phyloP scores from a whole-genome alignment of 2,113 vertebrate genomes.

The Passer montanus region DNA sequence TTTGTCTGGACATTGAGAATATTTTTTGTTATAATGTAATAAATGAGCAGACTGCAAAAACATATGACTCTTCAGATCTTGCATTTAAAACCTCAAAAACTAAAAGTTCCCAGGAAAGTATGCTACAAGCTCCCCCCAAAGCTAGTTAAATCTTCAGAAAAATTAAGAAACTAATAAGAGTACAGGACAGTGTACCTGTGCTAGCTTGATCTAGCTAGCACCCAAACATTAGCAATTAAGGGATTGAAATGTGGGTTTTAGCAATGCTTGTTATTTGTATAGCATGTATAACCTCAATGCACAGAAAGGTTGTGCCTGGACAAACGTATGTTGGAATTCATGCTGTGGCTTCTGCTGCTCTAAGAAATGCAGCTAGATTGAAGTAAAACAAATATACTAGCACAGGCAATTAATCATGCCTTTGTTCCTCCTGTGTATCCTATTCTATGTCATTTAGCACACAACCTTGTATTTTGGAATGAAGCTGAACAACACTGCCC shows the following conservation, averaged over 20 bases:
- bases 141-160: not conserved
- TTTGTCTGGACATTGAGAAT: not conserved
- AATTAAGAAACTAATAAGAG: not conserved
- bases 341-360: not conserved
- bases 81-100: not conserved
- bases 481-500: not conserved
- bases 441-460: not conserved
- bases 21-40: not conserved
- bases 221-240: not conserved
- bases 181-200: not conserved
- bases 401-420: constrained; percentile 21
- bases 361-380: not conserved
- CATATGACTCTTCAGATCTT: not conserved
- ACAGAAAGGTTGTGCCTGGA: not conserved
- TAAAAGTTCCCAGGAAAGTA: not conserved
- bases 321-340: not conserved
- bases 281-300: not conserved
- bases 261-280: not conserved
- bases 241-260: not conserved
- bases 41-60: not conserved
- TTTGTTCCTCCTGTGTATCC: constrained; percentile 13
- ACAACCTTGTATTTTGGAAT: not conserved
- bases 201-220: not conserved
- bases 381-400: constrained; percentile 16
- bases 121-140: not conserved